These are phyloP conservation scores for Melanotaenia pygmaea DNA, from an alignment of 2,797 vertebrate genomes.

Conservation along the genomic window DNA sequence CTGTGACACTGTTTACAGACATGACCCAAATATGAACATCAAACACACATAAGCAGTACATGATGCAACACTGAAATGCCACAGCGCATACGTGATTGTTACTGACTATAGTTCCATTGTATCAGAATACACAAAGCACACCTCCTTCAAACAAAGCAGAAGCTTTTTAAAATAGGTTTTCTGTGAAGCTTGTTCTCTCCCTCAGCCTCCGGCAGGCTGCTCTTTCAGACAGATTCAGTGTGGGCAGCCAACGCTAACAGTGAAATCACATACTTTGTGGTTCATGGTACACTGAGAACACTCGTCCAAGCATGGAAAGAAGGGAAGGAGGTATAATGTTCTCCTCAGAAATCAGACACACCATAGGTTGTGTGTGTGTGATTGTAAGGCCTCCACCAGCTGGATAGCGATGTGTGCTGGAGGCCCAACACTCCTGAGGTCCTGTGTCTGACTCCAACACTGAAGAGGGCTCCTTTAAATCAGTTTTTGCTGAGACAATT, in stretches of 20 bases:
- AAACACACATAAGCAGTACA: conserved; percentile 30
- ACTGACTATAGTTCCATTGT: conserved; percentile 31
- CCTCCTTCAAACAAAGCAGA: conserved; percentile 22
- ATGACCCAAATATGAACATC: conserved; percentile 45
- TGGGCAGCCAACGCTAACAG: conserved; percentile 79
- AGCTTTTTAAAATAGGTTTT: conserved; percentile 47
- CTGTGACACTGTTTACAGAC: conserved; percentile 4
- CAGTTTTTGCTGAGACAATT: neutral
- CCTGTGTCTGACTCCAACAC: conserved; percentile 2
- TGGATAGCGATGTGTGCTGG: conserved; percentile 28
- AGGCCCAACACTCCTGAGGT: conserved; percentile 9
- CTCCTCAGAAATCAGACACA: conserved; percentile 62
- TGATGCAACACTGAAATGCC: conserved; percentile 42
- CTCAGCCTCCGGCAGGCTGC: conserved; percentile 46
- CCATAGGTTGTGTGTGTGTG: conserved; percentile 25
- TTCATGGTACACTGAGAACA: conserved; percentile 70
- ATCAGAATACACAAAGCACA: conserved; percentile 32
- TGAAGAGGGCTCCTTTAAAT: conserved; percentile 1
- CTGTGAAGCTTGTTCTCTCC: conserved; percentile 37
- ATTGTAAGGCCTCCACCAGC: conserved; percentile 47
- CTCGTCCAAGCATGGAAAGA: conserved; percentile 64
- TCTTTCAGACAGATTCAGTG: conserved; percentile 53
- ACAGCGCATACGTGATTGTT: conserved; percentile 36
- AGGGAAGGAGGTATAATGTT: conserved; percentile 61
- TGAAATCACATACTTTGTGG: conserved; percentile 66